phyloP scores from a whole-genome alignment of 2,888 invertebrate genomes.

The Lymantria monacha region DNA sequence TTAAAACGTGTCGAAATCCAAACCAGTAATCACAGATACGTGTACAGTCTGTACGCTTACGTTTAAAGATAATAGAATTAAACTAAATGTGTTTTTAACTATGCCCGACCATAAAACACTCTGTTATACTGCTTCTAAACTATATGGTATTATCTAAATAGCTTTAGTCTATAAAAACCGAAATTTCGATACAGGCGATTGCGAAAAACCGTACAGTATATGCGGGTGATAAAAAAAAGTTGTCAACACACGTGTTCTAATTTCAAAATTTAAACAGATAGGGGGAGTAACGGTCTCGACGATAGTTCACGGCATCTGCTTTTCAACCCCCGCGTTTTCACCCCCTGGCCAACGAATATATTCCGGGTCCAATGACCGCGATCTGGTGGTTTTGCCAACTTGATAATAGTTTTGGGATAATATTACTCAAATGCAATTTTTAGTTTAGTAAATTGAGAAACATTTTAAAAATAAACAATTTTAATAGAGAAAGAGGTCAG shows the following conservation, averaged over 20 bases:
- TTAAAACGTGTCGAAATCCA: neutral
- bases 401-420: conserved; percentile 42
- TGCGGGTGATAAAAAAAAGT: conserved; percentile 68
- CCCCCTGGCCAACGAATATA: conserved; percentile 34
- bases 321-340: conserved; percentile 46
- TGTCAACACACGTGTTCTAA: conserved; percentile 77
- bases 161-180: conserved; percentile 13
- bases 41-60: neutral
- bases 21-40: neutral
- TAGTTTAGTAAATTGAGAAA: conserved; percentile 38
- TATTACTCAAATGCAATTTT: conserved; percentile 38
- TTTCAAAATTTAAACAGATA: conserved; percentile 68
- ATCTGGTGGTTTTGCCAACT: conserved; percentile 38
- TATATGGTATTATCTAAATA: conserved; percentile 20
- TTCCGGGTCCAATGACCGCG: conserved; percentile 49
- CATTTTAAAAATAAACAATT: conserved; percentile 17
- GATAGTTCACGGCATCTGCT: conserved; percentile 64
- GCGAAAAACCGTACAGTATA: conserved; percentile 48
- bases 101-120: neutral
- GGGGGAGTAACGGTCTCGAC: conserved; percentile 73
- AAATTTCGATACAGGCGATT: conserved; percentile 25
- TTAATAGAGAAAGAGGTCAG: neutral
- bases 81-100: neutral
- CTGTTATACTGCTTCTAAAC: conserved; percentile 8
- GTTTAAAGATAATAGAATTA: conserved; percentile 1